Evolutionary conservation across 2,113 vertebrate species (phyloP), one percentile per base, ranked within the genome.

Genomic region (Vulpes ferrilata): DNA sequence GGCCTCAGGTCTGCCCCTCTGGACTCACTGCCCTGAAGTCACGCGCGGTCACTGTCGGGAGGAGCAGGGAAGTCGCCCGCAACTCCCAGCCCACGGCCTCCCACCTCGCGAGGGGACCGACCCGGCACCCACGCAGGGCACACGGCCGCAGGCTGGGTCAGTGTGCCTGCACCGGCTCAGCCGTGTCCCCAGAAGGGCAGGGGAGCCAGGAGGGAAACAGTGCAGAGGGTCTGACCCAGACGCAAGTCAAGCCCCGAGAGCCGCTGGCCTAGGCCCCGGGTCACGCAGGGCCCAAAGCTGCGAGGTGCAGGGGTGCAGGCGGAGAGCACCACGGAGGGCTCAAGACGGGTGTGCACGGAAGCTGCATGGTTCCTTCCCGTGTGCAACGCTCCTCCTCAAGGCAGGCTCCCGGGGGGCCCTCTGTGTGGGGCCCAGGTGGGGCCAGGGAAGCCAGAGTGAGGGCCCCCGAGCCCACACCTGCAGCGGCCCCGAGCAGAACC

Each of bases 91-190:
- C 9, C 3, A 73, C 2, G 19, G 69, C 35, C 35, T 38, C 35
- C 69, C 2, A 7, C n/a, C 35, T 73, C 35, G 8, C 35, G 4
- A 35, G 69, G 69, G 69, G 4, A 38, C 35, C 10, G 32, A 38
- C 20, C 19, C 32, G 0, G 35, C 35, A 22, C 16, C 35, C 69
- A 22, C 35, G n/a, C n/a, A 3, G 19, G 35, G 38, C 38, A 38
- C 38, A 38, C 38, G 38, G n/a, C 69, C 11, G 19, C n/a, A 9
- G 2, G 69, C 20, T 0, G 32, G 32, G n/a, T 38, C n/a, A 11
- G n/a, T 10, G n/a, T 19, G n/a, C 3, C n/a, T 22, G 19, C 9
- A 5, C 19, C 0, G 67, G 69, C 69, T 38, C 69, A 10, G 60
- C 60, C 23, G 10, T 25, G 60, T 23, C 60, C 60, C 23, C 19